Percentiles rank a stretch among this genome's conserved stretches.
Evolutionary conservation across 2,113 vertebrate genomes (phyloP).

Genomic region (Thunnus thynnus): DNA sequence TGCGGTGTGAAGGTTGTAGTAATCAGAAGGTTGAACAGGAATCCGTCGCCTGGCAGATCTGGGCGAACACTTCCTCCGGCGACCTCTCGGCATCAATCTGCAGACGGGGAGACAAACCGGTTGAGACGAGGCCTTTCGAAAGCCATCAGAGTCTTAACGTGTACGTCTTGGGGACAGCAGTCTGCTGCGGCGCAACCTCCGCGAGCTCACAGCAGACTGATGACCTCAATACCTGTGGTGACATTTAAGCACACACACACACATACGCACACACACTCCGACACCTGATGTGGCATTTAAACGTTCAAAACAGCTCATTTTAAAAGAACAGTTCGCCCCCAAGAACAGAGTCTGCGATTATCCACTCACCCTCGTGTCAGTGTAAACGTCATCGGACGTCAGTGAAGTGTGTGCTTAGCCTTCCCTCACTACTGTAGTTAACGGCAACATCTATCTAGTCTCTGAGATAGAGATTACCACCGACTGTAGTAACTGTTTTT

Average conservation of each 20-base stretch:
- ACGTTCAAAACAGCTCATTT: constrained; percentile 37
- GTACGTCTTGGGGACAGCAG: neutral
- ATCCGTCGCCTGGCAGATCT: constrained; percentile 89
- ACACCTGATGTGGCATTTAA: constrained; percentile 61
- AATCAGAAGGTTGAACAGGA: constrained; percentile 80
- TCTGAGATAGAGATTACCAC: no score
- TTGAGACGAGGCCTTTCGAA: constrained; percentile 21
- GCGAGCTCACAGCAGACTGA: constrained; percentile 12
- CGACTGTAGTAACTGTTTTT: no score
- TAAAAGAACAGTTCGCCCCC: constrained; percentile 14
- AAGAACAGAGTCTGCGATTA: constrained; percentile 14
- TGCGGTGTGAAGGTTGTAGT: neutral
- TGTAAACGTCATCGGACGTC: neutral
- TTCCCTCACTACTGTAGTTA: no score
- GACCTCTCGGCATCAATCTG: constrained; percentile 93
- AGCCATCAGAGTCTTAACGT: neutral
- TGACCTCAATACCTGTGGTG: constrained; percentile 43
- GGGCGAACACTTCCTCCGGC: constrained; percentile 90
- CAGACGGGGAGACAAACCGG: constrained; percentile 38
- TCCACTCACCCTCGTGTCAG: neutral
- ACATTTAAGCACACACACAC: constrained; percentile 50
- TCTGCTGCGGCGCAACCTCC: neutral
- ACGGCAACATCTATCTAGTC: no score
- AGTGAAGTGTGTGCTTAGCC: neutral
- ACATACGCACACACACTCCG: neutral